Percentiles rank a stretch among this genome's conserved stretches.
Evolutionary conservation across 2,888 invertebrate species (phyloP).

Genomic region (Drosophila macrothrix): DNA sequence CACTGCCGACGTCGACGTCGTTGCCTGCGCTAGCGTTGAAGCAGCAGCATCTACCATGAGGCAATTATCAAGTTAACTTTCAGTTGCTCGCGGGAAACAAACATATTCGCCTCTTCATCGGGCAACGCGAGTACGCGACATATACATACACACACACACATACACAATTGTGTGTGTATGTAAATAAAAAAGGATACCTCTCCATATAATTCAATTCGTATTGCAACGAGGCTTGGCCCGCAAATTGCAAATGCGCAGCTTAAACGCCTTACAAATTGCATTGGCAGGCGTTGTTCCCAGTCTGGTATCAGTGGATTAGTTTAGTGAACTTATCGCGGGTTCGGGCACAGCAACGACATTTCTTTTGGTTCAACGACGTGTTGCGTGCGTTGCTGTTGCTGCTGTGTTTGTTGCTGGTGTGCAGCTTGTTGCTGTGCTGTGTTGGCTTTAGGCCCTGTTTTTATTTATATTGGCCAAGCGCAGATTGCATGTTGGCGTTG

Average conservation of each 20-base stretch:
- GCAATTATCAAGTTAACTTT: slow-evolving; percentile 52
- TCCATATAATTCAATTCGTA: slow-evolving; percentile 22
- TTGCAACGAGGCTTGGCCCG: slow-evolving; percentile 57
- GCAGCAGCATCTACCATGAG: slow-evolving; percentile 34
- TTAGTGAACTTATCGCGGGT: slow-evolving; percentile 66
- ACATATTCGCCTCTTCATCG: slow-evolving; percentile 55
- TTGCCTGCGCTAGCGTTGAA: slow-evolving; percentile 6
- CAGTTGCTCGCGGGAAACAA: slow-evolving; percentile 66
- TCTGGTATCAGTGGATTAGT: slow-evolving; percentile 49
- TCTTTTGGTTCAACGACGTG: slow-evolving; percentile 19
- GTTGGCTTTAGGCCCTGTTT: slow-evolving; percentile 19
- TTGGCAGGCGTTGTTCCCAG: slow-evolving; percentile 11
- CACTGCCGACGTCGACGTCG: slow-evolving; percentile 4
- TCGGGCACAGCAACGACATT: slow-evolving; percentile 37
- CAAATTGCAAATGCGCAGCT: slow-evolving; percentile 33
- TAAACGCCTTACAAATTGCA: slow-evolving; percentile 71
- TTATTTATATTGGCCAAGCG: slow-evolving; percentile 40
- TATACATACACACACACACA: slow-evolving; percentile 10
- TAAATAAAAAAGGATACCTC: slow-evolving; percentile 52
- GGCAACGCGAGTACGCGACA: slow-evolving; percentile 31
- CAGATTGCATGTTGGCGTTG: slow-evolving; percentile 66
- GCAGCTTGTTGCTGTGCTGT: slow-evolving; percentile 23
- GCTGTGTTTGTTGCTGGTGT: slow-evolving; percentile 13
- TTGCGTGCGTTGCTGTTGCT: slow-evolving; percentile 36
- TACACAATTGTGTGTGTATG: slow-evolving; percentile 3